These are phyloP conservation scores for Eira barbara DNA, from an alignment of 2,113 vertebrate genomes.

Conservation along the genomic window DNA sequence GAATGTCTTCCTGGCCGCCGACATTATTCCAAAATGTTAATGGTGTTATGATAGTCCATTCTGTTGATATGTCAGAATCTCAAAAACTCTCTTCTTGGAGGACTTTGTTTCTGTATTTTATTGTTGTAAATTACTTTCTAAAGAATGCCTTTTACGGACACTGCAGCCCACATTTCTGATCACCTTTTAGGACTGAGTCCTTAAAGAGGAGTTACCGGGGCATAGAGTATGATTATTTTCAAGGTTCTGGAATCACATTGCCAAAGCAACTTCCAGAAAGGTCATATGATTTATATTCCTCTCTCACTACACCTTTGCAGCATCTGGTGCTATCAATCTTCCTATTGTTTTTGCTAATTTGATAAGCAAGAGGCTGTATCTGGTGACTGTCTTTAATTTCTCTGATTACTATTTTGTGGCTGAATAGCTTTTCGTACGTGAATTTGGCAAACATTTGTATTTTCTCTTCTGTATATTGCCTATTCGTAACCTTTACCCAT, in stretches of 20 bases:
- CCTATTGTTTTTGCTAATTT: not conserved
- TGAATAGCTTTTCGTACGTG: not conserved
- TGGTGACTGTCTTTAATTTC: conserved; percentile 14
- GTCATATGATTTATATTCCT: not conserved
- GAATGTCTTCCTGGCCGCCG: not conserved
- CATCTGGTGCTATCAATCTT: not conserved
- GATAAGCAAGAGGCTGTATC: not conserved
- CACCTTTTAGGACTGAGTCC: not conserved
- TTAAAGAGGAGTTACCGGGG: not conserved
- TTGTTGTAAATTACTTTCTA: not conserved
- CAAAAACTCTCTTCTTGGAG: not conserved
- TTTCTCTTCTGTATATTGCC: conserved; percentile 43
- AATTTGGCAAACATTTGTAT: not conserved
- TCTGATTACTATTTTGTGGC: conserved; percentile 2
- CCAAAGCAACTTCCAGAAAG: not conserved
- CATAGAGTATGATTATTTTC: not conserved
- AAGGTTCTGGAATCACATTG: not conserved
- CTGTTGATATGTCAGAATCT: not conserved
- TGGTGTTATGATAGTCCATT: not conserved
- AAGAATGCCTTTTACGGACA: not conserved
- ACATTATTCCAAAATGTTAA: not conserved
- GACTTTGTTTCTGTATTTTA: not conserved
- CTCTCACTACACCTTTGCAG: not conserved
- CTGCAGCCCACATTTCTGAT: not conserved
- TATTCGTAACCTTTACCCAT: conserved; percentile 9